Base-by-base conservation (phyloP, 2,797 vertebrate species). In the Erpetoichthys calabaricus region DNA sequence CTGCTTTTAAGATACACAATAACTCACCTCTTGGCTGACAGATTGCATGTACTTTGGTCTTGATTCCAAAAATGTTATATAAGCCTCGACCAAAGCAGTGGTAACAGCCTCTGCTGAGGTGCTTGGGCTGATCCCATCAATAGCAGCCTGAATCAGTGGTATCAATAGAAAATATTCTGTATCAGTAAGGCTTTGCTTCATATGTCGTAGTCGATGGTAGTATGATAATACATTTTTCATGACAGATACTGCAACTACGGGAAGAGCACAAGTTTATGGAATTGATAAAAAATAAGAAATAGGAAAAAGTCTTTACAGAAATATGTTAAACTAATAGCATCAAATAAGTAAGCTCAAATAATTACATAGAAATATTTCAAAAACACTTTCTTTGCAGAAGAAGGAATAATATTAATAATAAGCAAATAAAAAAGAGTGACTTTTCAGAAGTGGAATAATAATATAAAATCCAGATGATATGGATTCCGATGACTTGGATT, bases 141-240 rank as follows among this genome's bases (percentile, higher is more conserved):
- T 43, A 6, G 63, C 53, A 2, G 49, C 59, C 49, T 68, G 63
- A 44, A 65, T 5, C 10, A 68, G 61, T 51, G 70, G 68, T 8
- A 72, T 58, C 44, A 69, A 62, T 7, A 72, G 49, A 41, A 63
- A 54, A 49, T 66, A 72, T 6, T 60, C 58, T 8, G 58, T 43
- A 7, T 70, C 61, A 8, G 43, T 56, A 47, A 72, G 63, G 6
- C 42, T 45, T 3, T 7, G 25, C 51, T 63, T 59, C 8, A 46
- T 49, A n/a, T n/a, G 59, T 9, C 64, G 62, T 57, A 57, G 50
- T 45, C 59, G 65, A 57, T 70, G 70, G 60, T 63, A 65, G 53
- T 70, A 72, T 4, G 68, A 70, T 1, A 72, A 53, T 8, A 67
- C 62, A 47, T 68, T 72, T 42, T 63, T 59, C 65, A 70, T 62